Evolutionary conservation across 2,797 vertebrate genomes (phyloP).

Genomic region (Lagodon rhomboides): DNA sequence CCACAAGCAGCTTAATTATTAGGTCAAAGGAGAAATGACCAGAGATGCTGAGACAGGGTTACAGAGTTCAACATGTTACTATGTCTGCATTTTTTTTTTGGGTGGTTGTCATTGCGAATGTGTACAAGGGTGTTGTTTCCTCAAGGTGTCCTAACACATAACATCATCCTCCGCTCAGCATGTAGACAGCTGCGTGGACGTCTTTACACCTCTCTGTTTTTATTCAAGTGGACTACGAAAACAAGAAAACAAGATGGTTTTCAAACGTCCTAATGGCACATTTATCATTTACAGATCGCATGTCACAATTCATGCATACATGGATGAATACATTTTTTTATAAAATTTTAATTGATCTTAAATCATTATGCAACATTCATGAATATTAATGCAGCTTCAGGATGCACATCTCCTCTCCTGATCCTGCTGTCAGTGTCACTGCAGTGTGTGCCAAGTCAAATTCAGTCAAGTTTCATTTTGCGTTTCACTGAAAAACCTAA

Average conservation of each 20-base stretch:
- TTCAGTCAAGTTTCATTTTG: neutral
- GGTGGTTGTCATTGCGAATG: constrained; percentile 5
- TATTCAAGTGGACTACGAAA: neutral
- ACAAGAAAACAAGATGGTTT: too few species aligned
- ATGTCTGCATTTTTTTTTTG: constrained; percentile 43
- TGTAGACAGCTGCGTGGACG: neutral
- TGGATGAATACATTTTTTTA: neutral
- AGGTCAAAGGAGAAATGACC: constrained; percentile 73
- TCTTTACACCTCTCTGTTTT: neutral
- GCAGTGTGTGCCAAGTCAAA: neutral
- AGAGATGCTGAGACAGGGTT: neutral
- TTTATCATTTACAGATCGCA: neutral
- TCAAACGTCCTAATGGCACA: neutral
- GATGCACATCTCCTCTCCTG: neutral
- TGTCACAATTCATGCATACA: neutral
- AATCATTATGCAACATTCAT: neutral
- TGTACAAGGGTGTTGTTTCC: constrained; percentile 23
- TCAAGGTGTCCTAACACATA: constrained; percentile 15
- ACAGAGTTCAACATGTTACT: constrained; percentile 52
- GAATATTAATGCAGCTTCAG: neutral
- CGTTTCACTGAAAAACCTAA: neutral
- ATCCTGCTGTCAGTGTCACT: neutral
- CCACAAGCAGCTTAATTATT: constrained; percentile 79
- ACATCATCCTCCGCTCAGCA: neutral
- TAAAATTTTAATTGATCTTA: neutral